Percentiles rank a stretch among this genome's conserved stretches.
Conservation (phyloP, 2,888 invertebrate species). For the Neuroscelio doddi region DNA sequence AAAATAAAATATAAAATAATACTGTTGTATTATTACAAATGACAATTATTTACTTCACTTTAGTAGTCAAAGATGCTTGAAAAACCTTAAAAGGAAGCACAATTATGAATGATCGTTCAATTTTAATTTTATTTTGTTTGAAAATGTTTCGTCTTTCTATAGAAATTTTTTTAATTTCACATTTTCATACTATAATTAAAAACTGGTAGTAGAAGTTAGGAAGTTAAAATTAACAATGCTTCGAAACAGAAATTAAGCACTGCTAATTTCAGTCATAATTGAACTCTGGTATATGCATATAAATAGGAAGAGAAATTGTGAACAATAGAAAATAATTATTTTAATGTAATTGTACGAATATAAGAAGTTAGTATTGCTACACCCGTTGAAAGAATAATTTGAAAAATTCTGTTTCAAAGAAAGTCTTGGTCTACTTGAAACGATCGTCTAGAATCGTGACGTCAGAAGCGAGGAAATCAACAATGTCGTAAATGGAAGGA, state of each 20-base stretch:
- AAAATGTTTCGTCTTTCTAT: too few species aligned
- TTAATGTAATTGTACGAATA: constrained; percentile 15
- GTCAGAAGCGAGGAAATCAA: constrained; percentile 41
- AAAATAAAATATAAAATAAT: too few species aligned
- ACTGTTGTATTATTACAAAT: too few species aligned
- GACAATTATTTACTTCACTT: too few species aligned
- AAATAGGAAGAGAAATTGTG: constrained; percentile 15
- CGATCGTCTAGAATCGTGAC: constrained; percentile 25
- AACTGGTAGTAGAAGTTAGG: neutral
- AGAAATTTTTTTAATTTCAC: too few species aligned
- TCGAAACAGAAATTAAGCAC: too few species aligned
- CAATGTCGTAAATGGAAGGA: constrained; percentile 37
- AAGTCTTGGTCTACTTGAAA: constrained; percentile 26
- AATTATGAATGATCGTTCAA: too few species aligned
- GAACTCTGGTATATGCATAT: neutral
- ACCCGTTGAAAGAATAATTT: constrained; percentile 20
- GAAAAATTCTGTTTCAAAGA: constrained; percentile 23
- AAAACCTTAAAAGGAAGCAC: too few species aligned
- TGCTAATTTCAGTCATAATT: too few species aligned
- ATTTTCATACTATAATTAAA: neutral
- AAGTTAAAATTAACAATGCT: too few species aligned
- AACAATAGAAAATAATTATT: constrained; percentile 30
- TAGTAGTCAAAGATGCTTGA: too few species aligned
- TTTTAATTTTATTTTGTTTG: too few species aligned
- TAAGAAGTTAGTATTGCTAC: constrained; percentile 1